Base-by-base conservation (phyloP, 2,797 vertebrate species). In the Gymnothorax javanicus region DNA sequence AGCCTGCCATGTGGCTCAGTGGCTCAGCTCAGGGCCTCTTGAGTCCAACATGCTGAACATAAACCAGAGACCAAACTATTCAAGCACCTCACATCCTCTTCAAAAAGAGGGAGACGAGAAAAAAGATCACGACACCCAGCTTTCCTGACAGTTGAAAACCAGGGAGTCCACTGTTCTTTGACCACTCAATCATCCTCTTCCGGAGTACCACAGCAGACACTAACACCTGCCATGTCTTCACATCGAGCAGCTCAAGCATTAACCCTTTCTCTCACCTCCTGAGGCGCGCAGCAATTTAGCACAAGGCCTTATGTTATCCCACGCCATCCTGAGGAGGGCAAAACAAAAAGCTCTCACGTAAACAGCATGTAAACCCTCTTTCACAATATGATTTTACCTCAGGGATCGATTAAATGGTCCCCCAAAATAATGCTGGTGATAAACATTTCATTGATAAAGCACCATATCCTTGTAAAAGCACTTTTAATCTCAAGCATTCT, bases 131-230 rank as follows among this genome's bases (percentile, higher is more conserved):
- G 0, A 3, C 52, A 23, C 17, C 75, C 75, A 33, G 8, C 75
- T 43, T 6, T 6, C 17, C 43, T 4, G 15, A 52, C 75, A 50
- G 75, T 17, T 17, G 6, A 52, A 50, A 17, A 54, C 50, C 77
- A 20, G 20, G 50, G 50, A n/a, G 50, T 23, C 17, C 50, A 81
- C 15, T 54, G 56, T 81, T 52, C 77, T 4, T 27, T 81, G 77
- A 81, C 77, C 54, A 81, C 77, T 81, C 77, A 56, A 50, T 81
- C 77, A 81, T 2, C 77, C n/a, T 54, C 50, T n/a, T 54, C 20
- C 77, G 23, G 77, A 81, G 77, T 12, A 56, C 17, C 9, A 12
- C 77, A 0, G 77, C 20, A 54, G 52, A 54, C 23, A 12, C 43
- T 81, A 81, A 11, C 50, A 56, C 77, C 77, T 81, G 52, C 52